Evolutionary conservation across 1,140 invertebrate genomes (phyloP).

Genomic region (Periplaneta americana): DNA sequence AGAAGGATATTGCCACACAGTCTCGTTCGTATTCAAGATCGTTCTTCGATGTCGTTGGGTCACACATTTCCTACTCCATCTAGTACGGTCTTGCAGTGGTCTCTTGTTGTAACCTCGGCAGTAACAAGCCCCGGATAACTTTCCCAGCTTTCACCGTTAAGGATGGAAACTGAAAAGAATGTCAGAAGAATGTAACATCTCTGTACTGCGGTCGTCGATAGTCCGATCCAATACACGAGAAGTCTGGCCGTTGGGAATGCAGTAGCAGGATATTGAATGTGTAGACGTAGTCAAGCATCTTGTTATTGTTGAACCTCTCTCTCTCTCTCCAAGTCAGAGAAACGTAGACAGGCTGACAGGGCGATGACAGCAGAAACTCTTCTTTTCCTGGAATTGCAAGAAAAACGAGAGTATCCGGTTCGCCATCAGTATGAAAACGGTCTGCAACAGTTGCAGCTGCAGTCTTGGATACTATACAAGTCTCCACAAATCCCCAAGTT

Average conservation of each 20-base stretch:
- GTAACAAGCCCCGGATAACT: too few relatives aligned
- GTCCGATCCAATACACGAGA: too few relatives aligned
- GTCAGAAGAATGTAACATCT: background rate
- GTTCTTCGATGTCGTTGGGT: background rate
- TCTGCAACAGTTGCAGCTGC: background rate
- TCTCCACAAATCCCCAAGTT: background rate
- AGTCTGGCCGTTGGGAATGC: background rate
- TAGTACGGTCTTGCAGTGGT: background rate
- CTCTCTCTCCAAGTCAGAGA: background rate
- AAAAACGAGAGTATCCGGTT: conserved; percentile 9
- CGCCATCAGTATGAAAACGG: background rate
- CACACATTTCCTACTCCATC: background rate
- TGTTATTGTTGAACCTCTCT: too few relatives aligned
- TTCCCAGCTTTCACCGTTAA: too few relatives aligned
- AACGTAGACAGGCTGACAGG: background rate
- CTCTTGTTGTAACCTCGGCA: too few relatives aligned
- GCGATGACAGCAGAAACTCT: conserved; percentile 4
- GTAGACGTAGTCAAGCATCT: too few relatives aligned
- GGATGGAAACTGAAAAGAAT: too few relatives aligned
- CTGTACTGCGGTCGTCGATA: background rate
- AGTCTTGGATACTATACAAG: background rate
- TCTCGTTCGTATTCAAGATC: background rate
- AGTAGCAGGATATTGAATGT: background rate
- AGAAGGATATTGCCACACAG: too few relatives aligned
- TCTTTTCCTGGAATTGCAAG: background rate